Percentiles rank a stretch among this genome's conserved stretches.
These are phyloP conservation scores for Phaethornis superciliosus DNA, from an alignment of 2,113 vertebrate genomes.

Conservation along the genomic window DNA sequence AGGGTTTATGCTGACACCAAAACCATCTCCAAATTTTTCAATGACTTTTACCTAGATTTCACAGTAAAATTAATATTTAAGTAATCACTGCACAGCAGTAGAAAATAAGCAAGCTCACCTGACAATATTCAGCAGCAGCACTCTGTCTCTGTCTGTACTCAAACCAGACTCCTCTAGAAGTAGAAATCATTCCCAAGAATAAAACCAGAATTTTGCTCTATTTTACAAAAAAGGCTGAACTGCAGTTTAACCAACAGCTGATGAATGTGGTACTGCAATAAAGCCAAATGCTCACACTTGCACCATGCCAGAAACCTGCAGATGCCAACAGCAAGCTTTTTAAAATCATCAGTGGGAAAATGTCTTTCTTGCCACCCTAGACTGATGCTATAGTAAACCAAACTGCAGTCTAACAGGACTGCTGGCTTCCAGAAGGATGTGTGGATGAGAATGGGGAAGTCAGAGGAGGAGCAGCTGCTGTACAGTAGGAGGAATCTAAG, in stretches of 20 bases:
- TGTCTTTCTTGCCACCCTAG: background rate
- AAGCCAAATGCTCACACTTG: background rate
- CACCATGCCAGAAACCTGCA: background rate
- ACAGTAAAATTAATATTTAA: background rate
- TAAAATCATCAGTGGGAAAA: background rate
- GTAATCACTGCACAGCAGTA: background rate
- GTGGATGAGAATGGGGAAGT: background rate
- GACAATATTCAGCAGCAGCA: background rate
- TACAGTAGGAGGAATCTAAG: background rate
- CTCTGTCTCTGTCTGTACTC: background rate
- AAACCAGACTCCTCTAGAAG: background rate
- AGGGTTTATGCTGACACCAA: background rate
- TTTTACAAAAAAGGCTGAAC: background rate
- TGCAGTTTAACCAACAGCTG: background rate
- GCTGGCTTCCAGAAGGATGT: background rate
- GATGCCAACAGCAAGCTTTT: background rate
- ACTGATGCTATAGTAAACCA: background rate
- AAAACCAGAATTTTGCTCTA: background rate
- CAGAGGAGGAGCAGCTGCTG: background rate
- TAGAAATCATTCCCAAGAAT: background rate
- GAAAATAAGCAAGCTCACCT: background rate
- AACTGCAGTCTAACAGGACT: background rate
- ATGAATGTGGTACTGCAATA: background rate
- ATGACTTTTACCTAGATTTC: background rate
- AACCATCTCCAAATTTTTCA: background rate